phyloP scores from a whole-genome alignment of 2,113 vertebrate species.

The Ailuropoda melanoleuca region DNA sequence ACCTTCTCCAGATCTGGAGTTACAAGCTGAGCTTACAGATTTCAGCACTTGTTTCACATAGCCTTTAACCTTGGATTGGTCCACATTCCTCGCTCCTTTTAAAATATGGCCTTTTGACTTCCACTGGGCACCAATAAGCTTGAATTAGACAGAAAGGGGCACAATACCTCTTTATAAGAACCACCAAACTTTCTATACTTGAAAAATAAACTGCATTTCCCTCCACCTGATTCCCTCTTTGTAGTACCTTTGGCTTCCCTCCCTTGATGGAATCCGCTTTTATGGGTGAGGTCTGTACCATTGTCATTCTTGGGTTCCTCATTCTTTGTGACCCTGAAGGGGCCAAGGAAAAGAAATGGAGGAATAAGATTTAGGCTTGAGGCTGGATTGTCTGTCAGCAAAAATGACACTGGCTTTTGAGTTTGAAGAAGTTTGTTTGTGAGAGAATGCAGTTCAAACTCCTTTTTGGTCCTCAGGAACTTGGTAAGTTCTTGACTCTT shows the following conservation, averaged over 20 bases:
- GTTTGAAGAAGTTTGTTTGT: slow-evolving; percentile 7
- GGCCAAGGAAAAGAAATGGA: neutral
- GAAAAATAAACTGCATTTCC: slow-evolving; percentile 34
- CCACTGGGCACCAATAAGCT: neutral
- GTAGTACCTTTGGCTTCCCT: neutral
- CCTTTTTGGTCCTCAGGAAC: neutral
- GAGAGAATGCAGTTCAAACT: neutral
- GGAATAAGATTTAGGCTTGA: neutral
- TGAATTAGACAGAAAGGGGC: neutral
- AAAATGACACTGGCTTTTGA: slow-evolving; percentile 26
- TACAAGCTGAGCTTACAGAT: neutral
- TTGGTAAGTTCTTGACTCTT: neutral
- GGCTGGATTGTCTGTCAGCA: neutral
- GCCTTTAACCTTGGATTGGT: neutral
- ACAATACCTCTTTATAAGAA: neutral
- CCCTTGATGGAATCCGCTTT: neutral
- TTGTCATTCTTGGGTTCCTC: neutral
- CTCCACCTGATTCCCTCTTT: neutral
- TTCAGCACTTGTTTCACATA: neutral
- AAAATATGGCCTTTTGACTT: neutral
- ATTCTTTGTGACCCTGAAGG: neutral
- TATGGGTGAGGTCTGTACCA: neutral
- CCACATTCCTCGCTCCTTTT: neutral
- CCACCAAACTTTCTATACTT: neutral
- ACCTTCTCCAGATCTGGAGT: neutral